phyloP scores from a whole-genome alignment of 2,888 invertebrate species.

The Parnassius glacialis region DNA sequence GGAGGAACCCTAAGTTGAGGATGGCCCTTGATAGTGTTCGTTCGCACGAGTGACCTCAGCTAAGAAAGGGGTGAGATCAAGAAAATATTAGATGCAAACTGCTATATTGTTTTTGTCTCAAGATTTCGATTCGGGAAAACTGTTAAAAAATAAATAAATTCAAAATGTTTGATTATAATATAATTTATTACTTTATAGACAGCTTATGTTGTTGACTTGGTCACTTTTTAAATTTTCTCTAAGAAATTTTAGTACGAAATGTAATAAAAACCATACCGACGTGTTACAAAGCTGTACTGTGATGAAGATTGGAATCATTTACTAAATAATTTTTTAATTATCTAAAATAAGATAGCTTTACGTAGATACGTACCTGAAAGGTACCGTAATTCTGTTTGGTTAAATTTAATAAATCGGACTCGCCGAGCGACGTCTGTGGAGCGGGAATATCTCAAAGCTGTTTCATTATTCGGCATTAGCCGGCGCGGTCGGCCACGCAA shows the following conservation, averaged over 20 bases:
- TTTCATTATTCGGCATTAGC: constrained; percentile 78
- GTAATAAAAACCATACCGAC: too few relatives aligned
- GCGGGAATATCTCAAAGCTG: constrained; percentile 66
- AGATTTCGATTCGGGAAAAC: constrained; percentile 4
- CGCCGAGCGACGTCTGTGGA: constrained; percentile 48
- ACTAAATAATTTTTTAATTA: too few relatives aligned
- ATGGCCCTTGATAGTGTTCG: constrained; percentile 48
- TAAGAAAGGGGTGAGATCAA: constrained; percentile 36
- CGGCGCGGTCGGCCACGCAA: constrained; percentile 72
- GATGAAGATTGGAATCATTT: too few relatives aligned
- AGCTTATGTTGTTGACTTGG: too few relatives aligned
- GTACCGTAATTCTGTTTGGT: constrained; percentile 64
- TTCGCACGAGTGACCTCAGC: constrained; percentile 42
- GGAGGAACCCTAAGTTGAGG: constrained; percentile 37
- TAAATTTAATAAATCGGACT: constrained; percentile 72
- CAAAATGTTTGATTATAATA: not conserved
- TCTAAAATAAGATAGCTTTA: too few relatives aligned
- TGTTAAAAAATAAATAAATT: not conserved
- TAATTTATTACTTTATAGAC: too few relatives aligned
- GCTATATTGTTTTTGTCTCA: constrained; percentile 13
- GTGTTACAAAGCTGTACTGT: too few relatives aligned
- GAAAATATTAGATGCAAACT: constrained; percentile 29
- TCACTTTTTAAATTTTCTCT: too few relatives aligned
- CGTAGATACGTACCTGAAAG: constrained; percentile 36
- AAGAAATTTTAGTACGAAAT: too few relatives aligned